phyloP scores from a whole-genome alignment of 2,888 invertebrate genomes.

The Thyatira batis region DNA sequence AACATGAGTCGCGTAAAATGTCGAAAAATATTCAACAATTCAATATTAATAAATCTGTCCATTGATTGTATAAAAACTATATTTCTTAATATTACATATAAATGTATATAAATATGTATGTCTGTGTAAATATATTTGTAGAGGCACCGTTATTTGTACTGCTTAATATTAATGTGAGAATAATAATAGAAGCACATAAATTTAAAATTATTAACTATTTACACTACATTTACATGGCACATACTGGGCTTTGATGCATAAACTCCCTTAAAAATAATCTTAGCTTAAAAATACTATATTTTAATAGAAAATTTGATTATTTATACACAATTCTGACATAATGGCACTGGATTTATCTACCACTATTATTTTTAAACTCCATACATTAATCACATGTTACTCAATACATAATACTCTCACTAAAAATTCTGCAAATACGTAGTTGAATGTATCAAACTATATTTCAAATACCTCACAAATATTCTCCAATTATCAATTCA shows the following conservation, averaged over 20 bases:
- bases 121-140: conserved; percentile 26
- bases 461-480: too few relatives aligned
- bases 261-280: conserved; percentile 19
- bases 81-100: conserved; percentile 22
- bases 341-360: conserved; percentile 53
- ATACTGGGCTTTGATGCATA: conserved; percentile 56
- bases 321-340: conserved; percentile 39
- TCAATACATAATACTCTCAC: background rate
- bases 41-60: conserved; percentile 14
- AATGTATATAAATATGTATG: conserved; percentile 26
- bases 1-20: conserved; percentile 68
- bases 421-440: background rate
- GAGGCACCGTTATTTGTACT: conserved; percentile 65
- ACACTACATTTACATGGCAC: conserved; percentile 74
- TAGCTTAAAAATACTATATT: conserved; percentile 5
- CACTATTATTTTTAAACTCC: conserved; percentile 27
- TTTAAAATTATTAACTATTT: conserved; percentile 31
- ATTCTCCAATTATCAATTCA: background rate
- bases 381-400: conserved; percentile 14
- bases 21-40: conserved; percentile 59
- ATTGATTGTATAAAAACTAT: conserved; percentile 31
- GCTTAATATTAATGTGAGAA: conserved; percentile 24
- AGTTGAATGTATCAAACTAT: background rate
- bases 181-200: conserved; percentile 20
- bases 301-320: conserved; percentile 21